A percentile compares a stretch with the other conserved stretches of the same genome.
Evolutionary conservation across 1,140 invertebrate species (phyloP).

Genomic region (Vollenhovia emeryi): DNA sequence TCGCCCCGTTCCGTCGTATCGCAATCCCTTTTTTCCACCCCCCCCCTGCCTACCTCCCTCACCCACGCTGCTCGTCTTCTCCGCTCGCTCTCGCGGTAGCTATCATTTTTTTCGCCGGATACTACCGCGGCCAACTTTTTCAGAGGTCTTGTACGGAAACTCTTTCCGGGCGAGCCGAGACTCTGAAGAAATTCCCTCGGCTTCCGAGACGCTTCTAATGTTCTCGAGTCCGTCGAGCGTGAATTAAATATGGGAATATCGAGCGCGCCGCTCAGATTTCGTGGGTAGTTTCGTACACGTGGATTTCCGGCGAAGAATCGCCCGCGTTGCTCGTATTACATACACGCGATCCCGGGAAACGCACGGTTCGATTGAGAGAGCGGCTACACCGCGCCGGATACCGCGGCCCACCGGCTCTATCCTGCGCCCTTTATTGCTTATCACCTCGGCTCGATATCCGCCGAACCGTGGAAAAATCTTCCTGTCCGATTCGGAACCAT

Average conservation of each 20-base stretch:
- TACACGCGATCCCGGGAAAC: constrained; percentile 57
- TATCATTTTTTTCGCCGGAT: constrained; percentile 60
- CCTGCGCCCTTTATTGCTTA: constrained; percentile 68
- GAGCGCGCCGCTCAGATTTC: constrained; percentile 27
- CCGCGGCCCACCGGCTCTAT: constrained; percentile 47
- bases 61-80: constrained; percentile 51
- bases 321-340: constrained; percentile 4
- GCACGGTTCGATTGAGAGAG: constrained; percentile 61
- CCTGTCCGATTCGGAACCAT: constrained; percentile 68
- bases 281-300: not conserved
- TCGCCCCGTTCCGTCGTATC: constrained; percentile 43
- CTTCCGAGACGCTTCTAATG: constrained; percentile 66
- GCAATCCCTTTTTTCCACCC: not conserved
- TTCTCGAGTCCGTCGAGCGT: constrained; percentile 66
- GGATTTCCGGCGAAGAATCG: constrained; percentile 47
- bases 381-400: constrained; percentile 53
- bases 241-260: constrained; percentile 69
- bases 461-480: constrained; percentile 72
- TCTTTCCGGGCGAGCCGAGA: constrained; percentile 53
- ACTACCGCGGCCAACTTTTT: constrained; percentile 61
- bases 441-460: constrained; percentile 70
- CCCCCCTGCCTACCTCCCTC: not conserved
- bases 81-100: constrained; percentile 48
- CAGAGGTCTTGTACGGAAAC: constrained; percentile 51
- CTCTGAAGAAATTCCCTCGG: constrained; percentile 51